Evolutionary conservation across 1,140 invertebrate genomes (phyloP).

Genomic region (Zaprionus africanus): DNA sequence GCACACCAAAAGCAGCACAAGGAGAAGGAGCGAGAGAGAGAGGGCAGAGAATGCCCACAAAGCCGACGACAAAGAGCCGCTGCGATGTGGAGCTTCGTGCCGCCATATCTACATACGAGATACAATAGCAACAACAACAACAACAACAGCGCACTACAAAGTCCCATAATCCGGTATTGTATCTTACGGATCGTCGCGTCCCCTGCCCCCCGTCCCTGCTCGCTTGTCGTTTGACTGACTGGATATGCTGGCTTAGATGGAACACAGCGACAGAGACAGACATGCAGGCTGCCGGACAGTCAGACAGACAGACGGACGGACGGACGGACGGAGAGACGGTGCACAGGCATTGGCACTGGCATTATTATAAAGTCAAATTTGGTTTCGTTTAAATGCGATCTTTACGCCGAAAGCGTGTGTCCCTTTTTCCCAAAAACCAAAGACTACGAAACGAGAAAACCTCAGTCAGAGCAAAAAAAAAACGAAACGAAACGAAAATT

Average conservation of each 20-base stretch:
- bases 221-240: conserved; percentile 34
- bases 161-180: conserved; percentile 78
- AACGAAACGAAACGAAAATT: conserved; percentile 12
- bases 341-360: conserved; percentile 69
- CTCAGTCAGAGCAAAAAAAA: conserved; percentile 15
- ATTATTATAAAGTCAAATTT: conserved; percentile 83
- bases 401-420: conserved; percentile 83
- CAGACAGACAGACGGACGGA: conserved; percentile 37
- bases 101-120: conserved; percentile 76
- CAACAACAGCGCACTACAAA: conserved; percentile 58
- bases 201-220: conserved; percentile 8
- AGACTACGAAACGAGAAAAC: conserved; percentile 37
- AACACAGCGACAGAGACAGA: conserved; percentile 13
- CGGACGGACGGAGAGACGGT: conserved; percentile 36
- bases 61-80: conserved; percentile 58
- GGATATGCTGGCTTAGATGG: conserved; percentile 67
- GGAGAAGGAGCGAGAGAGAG: neutral
- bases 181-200: conserved; percentile 70
- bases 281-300: conserved; percentile 10
- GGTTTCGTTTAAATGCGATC: conserved; percentile 82
- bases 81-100: conserved; percentile 62
- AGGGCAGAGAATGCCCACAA: conserved; percentile 47
- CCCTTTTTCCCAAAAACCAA: conserved; percentile 64
- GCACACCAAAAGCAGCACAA: conserved; percentile 61
- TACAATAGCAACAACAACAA: conserved; percentile 46